Base-by-base conservation (phyloP, 2,113 vertebrate genomes). In the Brienomyrus longianalis region DNA sequence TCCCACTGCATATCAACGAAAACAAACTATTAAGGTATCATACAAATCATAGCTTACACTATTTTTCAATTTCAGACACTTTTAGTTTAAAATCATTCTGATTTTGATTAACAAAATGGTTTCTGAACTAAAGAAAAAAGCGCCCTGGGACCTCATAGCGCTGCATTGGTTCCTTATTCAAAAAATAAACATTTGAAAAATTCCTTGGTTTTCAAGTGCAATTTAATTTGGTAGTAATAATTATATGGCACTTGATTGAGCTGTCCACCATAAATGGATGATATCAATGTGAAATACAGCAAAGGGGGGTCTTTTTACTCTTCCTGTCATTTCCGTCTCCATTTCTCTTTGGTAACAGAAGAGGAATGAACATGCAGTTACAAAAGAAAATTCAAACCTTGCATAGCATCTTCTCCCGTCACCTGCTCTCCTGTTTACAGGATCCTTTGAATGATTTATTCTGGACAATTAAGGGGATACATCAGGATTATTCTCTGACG, bases 391-490 rank as follows among this genome's bases (percentile, higher is more conserved):
- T 0, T 90, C 94, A 90, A 5, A 95, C 95, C 95, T 93, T 88
- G 88, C 0, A 88, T 83, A 91, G 87, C 11, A 23, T 88, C 89
- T 80, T 62, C 54, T 66, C 86, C 89, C 84, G 93, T 96, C 94
- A 95, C 93, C 95, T 94, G 93, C 90, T 86, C 21, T 92, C 92
- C 88, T 89, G 86, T 80, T 92, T 91, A 54, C 90, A 91, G 62
- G 94, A 91, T 39, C 90, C 91, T 93, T 94, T 95, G 50, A 96
- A 92, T 45, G 92, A 94, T 93, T 96, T 96, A 93, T 95, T 95
- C 96, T 96, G 86, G 56, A 19, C 15, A 8, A 43, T 90, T 39
- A 66, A n/a, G 0, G 10, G n/a, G 39, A 48, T 87, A 87, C 15
- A 45, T 35, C 10, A 70, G 43, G n/a, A 89, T 51, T 13, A 89